Conservation (phyloP, 2,113 vertebrate species). For the Oplegnathus fasciatus region DNA sequence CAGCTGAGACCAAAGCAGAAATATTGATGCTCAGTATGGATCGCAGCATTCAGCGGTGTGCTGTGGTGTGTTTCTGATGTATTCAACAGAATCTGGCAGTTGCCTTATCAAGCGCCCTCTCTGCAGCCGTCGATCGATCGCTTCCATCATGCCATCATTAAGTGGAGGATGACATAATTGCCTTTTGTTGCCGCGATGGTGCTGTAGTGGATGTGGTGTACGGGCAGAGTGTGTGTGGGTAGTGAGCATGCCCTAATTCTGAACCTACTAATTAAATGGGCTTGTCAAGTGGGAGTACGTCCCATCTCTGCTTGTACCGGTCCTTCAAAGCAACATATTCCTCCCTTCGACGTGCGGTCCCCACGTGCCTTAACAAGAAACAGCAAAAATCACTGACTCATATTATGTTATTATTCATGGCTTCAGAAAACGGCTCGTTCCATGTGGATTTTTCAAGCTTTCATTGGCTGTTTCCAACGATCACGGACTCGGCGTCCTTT, state of each 20-base stretch:
- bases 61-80: slow-evolving; percentile 64
- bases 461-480: slow-evolving; percentile 28
- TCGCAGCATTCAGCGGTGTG: slow-evolving; percentile 41
- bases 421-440: slow-evolving; percentile 37
- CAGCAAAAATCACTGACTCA: slow-evolving; percentile 57
- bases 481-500: slow-evolving; percentile 23
- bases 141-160: slow-evolving; percentile 75
- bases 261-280: slow-evolving; percentile 74
- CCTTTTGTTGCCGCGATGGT: slow-evolving; percentile 59
- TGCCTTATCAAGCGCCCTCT: slow-evolving; percentile 60
- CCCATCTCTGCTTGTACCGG: slow-evolving; percentile 17
- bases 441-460: slow-evolving; percentile 36
- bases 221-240: slow-evolving; percentile 18
- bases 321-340: slow-evolving; percentile 54
- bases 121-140: slow-evolving; percentile 66
- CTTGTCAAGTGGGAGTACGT: slow-evolving; percentile 60
- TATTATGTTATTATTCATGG: slow-evolving; percentile 49
- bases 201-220: slow-evolving; percentile 43
- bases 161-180: slow-evolving; percentile 73
- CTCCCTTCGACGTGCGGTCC: background rate
- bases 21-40: slow-evolving; percentile 66
- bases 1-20: slow-evolving; percentile 62
- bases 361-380: background rate
- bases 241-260: slow-evolving; percentile 53
- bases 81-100: slow-evolving; percentile 69